phyloP scores from a whole-genome alignment of 64 coral and sea anemone genomes.

The Pachyseris speciosa region DNA sequence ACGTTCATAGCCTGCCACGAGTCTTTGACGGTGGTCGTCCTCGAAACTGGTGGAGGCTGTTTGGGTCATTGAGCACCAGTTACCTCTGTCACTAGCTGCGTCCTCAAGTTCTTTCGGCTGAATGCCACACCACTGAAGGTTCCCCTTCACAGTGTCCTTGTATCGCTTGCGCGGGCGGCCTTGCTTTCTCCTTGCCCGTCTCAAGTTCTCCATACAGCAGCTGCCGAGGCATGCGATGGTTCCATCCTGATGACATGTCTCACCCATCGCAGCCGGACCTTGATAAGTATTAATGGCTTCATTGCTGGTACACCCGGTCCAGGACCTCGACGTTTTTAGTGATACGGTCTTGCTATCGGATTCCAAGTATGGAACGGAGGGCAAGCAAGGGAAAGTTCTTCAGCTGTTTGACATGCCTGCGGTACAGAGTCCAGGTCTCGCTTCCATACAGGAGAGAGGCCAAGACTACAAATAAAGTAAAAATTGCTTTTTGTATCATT shows the following conservation, averaged over 20 bases:
- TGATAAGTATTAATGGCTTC: not conserved
- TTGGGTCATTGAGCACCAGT: not conserved
- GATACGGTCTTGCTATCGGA: not conserved
- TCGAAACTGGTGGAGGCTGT: not conserved
- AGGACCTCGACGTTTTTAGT: not conserved
- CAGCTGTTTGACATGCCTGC: not conserved
- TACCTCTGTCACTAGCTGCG: not conserved
- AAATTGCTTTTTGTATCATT: too few species aligned
- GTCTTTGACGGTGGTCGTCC: not conserved
- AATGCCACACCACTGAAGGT: not conserved
- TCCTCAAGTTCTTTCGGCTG: not conserved
- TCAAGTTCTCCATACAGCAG: not conserved
- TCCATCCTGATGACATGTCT: not conserved
- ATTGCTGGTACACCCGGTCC: not conserved
- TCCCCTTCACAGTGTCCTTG: not conserved
- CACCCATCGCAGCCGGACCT: not conserved
- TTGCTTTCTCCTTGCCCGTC: not conserved
- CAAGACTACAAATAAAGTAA: not conserved
- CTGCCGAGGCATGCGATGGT: not conserved
- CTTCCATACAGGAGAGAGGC: not conserved
- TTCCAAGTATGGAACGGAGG: not conserved
- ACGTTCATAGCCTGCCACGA: not conserved
- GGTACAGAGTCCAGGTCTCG: not conserved
- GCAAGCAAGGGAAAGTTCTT: not conserved
- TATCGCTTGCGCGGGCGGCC: not conserved